Base-by-base conservation (phyloP, 1,140 invertebrate genomes). In the Vanessa atalanta region DNA sequence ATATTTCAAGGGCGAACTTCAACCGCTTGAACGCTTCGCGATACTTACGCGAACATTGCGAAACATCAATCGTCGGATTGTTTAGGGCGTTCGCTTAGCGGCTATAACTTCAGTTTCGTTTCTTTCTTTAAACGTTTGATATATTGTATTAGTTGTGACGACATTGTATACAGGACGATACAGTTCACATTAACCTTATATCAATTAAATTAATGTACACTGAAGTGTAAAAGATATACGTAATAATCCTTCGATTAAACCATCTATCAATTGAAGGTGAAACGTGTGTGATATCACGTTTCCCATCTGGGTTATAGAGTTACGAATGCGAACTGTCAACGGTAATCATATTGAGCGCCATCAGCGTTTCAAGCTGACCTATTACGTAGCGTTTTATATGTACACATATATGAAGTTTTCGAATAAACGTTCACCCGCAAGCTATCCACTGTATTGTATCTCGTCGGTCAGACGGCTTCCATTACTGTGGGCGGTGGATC, bases 401-500 rank as follows among this genome's bases (percentile, higher is more conserved):
- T 61, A 12, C 47, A 20, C 51, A 57, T 67, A 47, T 73, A 16
- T 13, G 63, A 61, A 69, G 50, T 72, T 69, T 65, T 51, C 57
- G 67, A 51, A 73, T 68, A 53, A 64, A 77, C 53, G 57, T 77
- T 72, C 26, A 65, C 65, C 53, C 55, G 69, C 20, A 66, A 65
- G 47, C 72, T 53, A 64, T 69, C 16, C 50, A 55, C 70, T 75
- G 65, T 71, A 53, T 68, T 50, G 65, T 71, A 53, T 68, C 61
- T 48, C 70, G 51, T 48, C 66, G 55, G 73, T 53, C 66, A 64
- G 61, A 48, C 72, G 68, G 65, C 67, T 69, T 81, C 79, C 77
- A 82, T 85, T 84, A 88, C 72, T 71, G 82, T 78, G 83, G 80
- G 77, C 83, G 80, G 78, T 81, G 82, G 76, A 81, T 86, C 84